phyloP scores from a whole-genome alignment of 2,113 vertebrate species.

The Larimichthys polyactis region DNA sequence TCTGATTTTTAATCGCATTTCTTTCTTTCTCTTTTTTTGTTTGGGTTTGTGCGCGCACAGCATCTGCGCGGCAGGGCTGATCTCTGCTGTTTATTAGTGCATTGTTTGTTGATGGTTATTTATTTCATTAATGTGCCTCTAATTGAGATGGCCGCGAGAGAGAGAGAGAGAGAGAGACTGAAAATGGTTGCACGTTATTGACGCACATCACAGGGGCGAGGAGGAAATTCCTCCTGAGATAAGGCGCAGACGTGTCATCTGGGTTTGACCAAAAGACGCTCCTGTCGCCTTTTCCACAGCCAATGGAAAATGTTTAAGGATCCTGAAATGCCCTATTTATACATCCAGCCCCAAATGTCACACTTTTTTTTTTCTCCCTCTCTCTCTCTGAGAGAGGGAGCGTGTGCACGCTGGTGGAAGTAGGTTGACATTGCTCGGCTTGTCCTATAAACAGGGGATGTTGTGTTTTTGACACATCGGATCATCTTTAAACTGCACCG shows the following conservation, averaged over 20 bases:
- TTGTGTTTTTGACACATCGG: neutral
- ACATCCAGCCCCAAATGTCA: slow-evolving; percentile 66
- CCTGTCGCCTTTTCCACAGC: slow-evolving; percentile 62
- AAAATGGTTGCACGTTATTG: slow-evolving; percentile 88
- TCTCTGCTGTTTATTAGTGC: slow-evolving; percentile 66
- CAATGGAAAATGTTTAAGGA: slow-evolving; percentile 63
- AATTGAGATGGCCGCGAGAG: slow-evolving; percentile 89
- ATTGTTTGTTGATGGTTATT: slow-evolving; percentile 84
- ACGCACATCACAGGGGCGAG: slow-evolving; percentile 83
- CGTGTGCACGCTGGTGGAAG: slow-evolving; percentile 55
- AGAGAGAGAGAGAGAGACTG: slow-evolving; percentile 72
- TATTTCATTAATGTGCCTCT: slow-evolving; percentile 86
- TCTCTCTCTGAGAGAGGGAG: slow-evolving; percentile 7
- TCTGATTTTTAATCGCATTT: slow-evolving; percentile 45
- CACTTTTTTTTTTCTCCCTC: slow-evolving; percentile 31
- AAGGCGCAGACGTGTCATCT: slow-evolving; percentile 84
- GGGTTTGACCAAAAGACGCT: slow-evolving; percentile 75
- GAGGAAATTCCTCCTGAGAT: slow-evolving; percentile 85
- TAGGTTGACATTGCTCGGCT: slow-evolving; percentile 72
- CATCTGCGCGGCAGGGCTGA: slow-evolving; percentile 50
- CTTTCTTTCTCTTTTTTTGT: neutral
- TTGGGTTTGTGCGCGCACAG: slow-evolving; percentile 29
- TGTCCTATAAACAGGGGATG: slow-evolving; percentile 64
- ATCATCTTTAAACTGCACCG: neutral
- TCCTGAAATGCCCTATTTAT: slow-evolving; percentile 68